Conservation (phyloP, 2,113 vertebrate species). For the Miniopterus natalensis region DNA sequence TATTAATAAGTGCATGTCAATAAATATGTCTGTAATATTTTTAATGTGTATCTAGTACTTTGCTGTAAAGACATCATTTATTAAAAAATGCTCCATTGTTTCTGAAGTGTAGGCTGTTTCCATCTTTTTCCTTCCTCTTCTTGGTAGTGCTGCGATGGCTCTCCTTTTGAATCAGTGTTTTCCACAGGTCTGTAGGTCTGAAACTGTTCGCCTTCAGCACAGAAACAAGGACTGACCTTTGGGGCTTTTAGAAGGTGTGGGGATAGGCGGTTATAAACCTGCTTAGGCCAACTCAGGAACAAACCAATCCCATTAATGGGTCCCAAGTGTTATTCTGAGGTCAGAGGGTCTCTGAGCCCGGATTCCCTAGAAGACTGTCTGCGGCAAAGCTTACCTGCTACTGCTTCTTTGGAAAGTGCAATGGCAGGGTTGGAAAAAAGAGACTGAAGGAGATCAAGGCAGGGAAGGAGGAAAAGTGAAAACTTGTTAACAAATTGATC, state of each 20-base stretch:
- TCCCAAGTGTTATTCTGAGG: not conserved
- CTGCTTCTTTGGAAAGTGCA: not conserved
- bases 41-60: not conserved
- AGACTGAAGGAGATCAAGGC: not conserved
- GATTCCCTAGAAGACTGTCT: not conserved
- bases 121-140: not conserved
- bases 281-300: not conserved
- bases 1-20: not conserved
- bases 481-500: not conserved
- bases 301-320: not conserved
- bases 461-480: not conserved
- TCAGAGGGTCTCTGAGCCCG: not conserved
- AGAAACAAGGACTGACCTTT: not conserved
- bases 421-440: not conserved
- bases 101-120: not conserved
- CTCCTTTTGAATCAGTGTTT: not conserved
- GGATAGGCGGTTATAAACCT: not conserved
- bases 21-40: not conserved
- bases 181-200: not conserved
- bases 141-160: not conserved
- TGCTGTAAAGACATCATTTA: constrained; percentile 9
- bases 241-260: not conserved
- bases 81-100: not conserved
- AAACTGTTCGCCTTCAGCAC: not conserved
- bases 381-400: not conserved